A percentile compares a stretch with the other conserved stretches of the same genome.
phyloP scores from a whole-genome alignment of 2,888 invertebrate genomes.

The Pterobdella sp. region DNA sequence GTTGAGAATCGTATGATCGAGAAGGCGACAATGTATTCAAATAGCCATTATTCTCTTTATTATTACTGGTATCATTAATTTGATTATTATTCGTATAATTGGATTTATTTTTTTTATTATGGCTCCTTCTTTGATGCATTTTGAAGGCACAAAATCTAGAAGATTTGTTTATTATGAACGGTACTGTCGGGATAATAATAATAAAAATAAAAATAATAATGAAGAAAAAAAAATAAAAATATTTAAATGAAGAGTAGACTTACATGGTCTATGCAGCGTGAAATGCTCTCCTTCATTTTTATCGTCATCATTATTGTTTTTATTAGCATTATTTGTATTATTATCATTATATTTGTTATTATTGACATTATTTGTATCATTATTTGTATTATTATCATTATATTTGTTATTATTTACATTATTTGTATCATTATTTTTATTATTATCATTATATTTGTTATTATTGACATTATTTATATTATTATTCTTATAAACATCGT shows the following conservation, averaged over 20 bases:
- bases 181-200: no score
- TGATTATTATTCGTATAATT: no score
- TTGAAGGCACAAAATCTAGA: no score
- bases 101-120: no score
- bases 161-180: no score
- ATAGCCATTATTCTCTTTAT: not conserved
- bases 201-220: no score
- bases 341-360: not conserved
- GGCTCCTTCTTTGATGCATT: no score
- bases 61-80: no score
- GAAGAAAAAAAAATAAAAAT: no score
- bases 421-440: constrained; percentile 2
- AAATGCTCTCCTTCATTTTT: not conserved
- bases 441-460: not conserved
- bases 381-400: not conserved
- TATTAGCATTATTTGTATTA: not conserved
- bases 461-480: not conserved
- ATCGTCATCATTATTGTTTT: not conserved
- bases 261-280: no score
- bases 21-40: constrained; percentile 49
- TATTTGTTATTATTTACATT: not conserved
- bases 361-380: not conserved
- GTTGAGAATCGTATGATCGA: constrained; percentile 54
- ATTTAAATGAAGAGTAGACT: no score
- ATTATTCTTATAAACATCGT: not conserved